phyloP scores from a whole-genome alignment of 2,888 invertebrate species.

The Agelastica alni region DNA sequence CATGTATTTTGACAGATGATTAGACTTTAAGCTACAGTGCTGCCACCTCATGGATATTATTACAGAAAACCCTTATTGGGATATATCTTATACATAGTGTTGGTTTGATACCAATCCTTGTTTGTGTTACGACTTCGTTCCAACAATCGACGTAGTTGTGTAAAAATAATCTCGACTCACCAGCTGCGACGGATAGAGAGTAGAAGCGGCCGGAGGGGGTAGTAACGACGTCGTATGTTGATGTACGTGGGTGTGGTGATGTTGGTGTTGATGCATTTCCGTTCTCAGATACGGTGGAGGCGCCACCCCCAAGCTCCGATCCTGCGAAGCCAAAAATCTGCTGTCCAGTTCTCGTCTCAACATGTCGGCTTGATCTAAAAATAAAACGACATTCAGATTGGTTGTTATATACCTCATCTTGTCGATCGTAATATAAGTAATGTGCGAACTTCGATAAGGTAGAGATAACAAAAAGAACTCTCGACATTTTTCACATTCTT shows the following conservation, averaged over 20 bases:
- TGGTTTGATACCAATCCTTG: no score
- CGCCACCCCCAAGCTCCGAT: constrained; percentile 62
- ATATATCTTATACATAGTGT: no score
- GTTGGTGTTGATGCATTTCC: constrained; percentile 92
- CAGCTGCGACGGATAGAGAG: constrained; percentile 69
- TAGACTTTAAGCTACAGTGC: no score
- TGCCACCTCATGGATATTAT: no score
- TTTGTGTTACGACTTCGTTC: no score
- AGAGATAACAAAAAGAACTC: neutral
- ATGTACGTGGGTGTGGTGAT: constrained; percentile 90
- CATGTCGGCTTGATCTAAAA: constrained; percentile 77
- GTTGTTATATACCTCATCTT: no score
- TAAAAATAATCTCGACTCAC: constrained; percentile 56
- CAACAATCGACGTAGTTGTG: no score
- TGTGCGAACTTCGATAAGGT: no score
- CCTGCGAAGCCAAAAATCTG: constrained; percentile 86
- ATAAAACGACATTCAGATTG: neutral
- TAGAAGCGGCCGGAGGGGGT: constrained; percentile 62
- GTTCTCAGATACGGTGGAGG: constrained; percentile 69
- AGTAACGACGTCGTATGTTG: constrained; percentile 77
- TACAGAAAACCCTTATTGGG: no score
- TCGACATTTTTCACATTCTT: neutral
- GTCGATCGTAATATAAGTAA: no score
- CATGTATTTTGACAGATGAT: no score
- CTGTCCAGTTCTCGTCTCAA: constrained; percentile 87